Evolutionary conservation across 2,888 invertebrate genomes (phyloP).

Genomic region (Folsomia candida): DNA sequence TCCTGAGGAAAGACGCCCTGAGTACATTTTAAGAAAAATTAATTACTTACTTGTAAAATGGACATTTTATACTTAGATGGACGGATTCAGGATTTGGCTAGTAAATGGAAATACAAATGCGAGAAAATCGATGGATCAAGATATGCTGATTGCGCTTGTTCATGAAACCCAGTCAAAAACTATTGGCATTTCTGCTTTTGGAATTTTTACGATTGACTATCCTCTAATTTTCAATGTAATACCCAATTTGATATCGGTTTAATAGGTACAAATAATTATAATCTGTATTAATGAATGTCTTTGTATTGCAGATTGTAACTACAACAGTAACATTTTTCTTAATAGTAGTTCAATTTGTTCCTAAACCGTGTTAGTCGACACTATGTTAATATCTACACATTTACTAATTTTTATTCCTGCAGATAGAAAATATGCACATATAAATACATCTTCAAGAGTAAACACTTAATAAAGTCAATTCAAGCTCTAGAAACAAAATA

Average conservation of each 20-base stretch:
- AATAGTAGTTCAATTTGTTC: constrained; percentile 2
- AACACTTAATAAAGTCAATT: too few species aligned
- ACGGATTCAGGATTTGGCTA: background rate
- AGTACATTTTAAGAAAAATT: too few species aligned
- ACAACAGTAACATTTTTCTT: constrained; percentile 6
- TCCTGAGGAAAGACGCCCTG: too few species aligned
- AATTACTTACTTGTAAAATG: too few species aligned
- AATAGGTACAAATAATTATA: background rate
- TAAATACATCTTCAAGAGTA: too few species aligned
- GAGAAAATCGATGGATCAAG: background rate
- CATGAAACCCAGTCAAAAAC: background rate
- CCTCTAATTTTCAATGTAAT: constrained; percentile 5
- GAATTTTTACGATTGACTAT: constrained; percentile 1
- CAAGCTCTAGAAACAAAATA: too few species aligned
- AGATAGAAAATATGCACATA: too few species aligned
- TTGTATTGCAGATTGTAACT: background rate
- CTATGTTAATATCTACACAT: too few species aligned
- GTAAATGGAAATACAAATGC: background rate
- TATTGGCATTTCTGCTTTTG: background rate
- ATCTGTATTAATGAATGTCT: background rate
- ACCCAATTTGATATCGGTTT: background rate
- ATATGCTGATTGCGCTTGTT: background rate
- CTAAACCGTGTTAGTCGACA: background rate
- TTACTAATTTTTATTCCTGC: too few species aligned
- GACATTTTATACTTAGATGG: background rate